Percentiles rank a stretch among this genome's conserved stretches.
These are phyloP conservation scores for Sitobion miscanthi DNA, from an alignment of 1,140 invertebrate genomes.

Conservation along the genomic window DNA sequence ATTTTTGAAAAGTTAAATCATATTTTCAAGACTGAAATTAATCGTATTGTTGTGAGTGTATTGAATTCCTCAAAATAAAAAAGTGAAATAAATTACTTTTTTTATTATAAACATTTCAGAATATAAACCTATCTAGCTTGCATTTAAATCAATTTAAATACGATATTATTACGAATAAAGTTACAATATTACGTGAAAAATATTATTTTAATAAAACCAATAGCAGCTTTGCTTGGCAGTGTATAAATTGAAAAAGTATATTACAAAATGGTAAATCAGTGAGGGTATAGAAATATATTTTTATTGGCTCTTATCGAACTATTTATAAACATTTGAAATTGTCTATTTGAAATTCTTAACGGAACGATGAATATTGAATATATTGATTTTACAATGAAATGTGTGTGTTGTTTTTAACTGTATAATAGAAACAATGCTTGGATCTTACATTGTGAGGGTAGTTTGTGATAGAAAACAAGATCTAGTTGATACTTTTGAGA, in stretches of 20 bases:
- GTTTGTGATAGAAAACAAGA: too few species aligned
- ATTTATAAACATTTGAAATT: neutral
- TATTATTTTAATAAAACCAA: conserved; percentile 2
- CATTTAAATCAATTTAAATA: conserved; percentile 3
- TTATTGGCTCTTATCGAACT: neutral
- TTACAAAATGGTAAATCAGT: neutral
- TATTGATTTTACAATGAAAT: too few species aligned
- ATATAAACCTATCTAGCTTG: neutral
- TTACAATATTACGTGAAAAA: neutral
- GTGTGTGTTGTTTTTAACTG: too few species aligned
- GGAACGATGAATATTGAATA: too few species aligned
- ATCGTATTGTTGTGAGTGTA: neutral
- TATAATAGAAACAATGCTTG: too few species aligned
- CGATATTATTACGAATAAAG: neutral
- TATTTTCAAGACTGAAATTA: neutral
- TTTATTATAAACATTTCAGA: neutral
- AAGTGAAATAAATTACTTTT: conserved; percentile 5
- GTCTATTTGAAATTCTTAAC: neutral
- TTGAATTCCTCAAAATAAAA: neutral
- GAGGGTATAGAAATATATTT: neutral
- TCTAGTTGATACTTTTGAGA: too few species aligned
- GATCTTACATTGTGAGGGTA: too few species aligned
- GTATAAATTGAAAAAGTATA: neutral
- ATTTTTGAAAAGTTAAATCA: neutral
- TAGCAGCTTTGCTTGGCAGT: neutral